These are phyloP conservation scores for Nephrocerus scutellatus DNA, from an alignment of 2,888 invertebrate genomes.

Conservation along the genomic window DNA sequence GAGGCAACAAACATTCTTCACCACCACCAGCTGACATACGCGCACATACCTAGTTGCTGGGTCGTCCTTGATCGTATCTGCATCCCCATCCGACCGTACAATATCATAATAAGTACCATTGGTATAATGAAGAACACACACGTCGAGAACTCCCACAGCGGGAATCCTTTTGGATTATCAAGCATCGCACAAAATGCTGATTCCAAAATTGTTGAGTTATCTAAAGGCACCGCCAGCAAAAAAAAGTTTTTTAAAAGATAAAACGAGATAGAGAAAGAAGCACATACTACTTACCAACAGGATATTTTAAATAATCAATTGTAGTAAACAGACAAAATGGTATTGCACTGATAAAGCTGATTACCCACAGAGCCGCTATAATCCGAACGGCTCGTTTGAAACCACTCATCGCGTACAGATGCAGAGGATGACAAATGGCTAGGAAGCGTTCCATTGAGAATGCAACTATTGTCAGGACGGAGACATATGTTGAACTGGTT, in stretches of 20 bases:
- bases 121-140: conserved; percentile 75
- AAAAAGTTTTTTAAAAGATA: conserved; percentile 1
- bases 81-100: conserved; percentile 73
- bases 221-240: too few relatives aligned
- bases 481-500: conserved; percentile 82
- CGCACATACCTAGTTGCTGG: conserved; percentile 45
- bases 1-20: too few relatives aligned
- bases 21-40: background rate
- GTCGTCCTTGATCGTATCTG: conserved; percentile 56
- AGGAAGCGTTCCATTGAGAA: conserved; percentile 87
- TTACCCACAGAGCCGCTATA: conserved; percentile 68
- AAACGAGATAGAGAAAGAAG: too few relatives aligned
- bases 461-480: conserved; percentile 84
- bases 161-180: conserved; percentile 55
- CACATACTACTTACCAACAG: conserved; percentile 54
- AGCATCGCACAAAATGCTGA: conserved; percentile 77
- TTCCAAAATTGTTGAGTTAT: conserved; percentile 53
- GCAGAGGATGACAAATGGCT: conserved; percentile 84
- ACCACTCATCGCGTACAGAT: conserved; percentile 75
- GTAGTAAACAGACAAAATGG: conserved; percentile 71
- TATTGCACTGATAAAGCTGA: conserved; percentile 66
- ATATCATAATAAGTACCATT: conserved; percentile 63
- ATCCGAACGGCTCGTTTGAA: conserved; percentile 73
- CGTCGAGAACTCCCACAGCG: conserved; percentile 73
- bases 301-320: conserved; percentile 68